A percentile compares a stretch with the other conserved stretches of the same genome.
Evolutionary conservation across 1,140 invertebrate genomes (phyloP).

Genomic region (Metopolophium dirhodum): DNA sequence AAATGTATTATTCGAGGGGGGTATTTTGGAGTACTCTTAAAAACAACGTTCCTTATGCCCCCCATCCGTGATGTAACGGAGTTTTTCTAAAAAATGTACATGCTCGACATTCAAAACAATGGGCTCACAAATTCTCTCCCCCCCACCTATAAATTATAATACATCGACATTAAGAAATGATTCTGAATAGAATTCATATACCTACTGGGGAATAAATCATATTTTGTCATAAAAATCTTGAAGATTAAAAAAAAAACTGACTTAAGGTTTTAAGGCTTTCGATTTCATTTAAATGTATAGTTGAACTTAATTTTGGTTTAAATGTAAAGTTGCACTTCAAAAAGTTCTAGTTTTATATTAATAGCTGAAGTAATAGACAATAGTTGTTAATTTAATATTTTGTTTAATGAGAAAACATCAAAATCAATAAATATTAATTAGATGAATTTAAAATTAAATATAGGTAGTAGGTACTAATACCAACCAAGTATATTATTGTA

Average conservation of each 20-base stretch:
- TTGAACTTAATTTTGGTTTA: background rate
- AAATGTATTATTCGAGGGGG: slow-evolving; percentile 51
- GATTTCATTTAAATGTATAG: background rate
- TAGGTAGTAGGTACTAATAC: no score
- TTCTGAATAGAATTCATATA: slow-evolving; percentile 33
- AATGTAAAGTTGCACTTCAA: background rate
- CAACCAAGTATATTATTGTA: no score
- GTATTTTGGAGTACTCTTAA: slow-evolving; percentile 54
- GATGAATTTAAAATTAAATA: no score
- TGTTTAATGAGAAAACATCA: no score
- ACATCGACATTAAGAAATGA: slow-evolving; percentile 21
- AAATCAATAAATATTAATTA: no score
- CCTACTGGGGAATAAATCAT: background rate
- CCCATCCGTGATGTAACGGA: slow-evolving; percentile 36
- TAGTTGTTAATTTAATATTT: background rate
- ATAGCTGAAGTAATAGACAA: background rate
- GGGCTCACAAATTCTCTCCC: background rate
- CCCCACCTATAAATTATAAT: slow-evolving; percentile 10
- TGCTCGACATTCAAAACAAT: slow-evolving; percentile 44
- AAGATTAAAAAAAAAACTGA: background rate
- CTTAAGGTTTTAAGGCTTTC: background rate
- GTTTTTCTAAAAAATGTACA: slow-evolving; percentile 44
- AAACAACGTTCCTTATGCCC: slow-evolving; percentile 15
- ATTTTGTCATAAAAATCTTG: background rate
- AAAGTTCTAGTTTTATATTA: background rate